A percentile compares a stretch with the other conserved stretches of the same genome.
phyloP scores from a whole-genome alignment of 2,113 vertebrate genomes.

The Ammospiza caudacuta region DNA sequence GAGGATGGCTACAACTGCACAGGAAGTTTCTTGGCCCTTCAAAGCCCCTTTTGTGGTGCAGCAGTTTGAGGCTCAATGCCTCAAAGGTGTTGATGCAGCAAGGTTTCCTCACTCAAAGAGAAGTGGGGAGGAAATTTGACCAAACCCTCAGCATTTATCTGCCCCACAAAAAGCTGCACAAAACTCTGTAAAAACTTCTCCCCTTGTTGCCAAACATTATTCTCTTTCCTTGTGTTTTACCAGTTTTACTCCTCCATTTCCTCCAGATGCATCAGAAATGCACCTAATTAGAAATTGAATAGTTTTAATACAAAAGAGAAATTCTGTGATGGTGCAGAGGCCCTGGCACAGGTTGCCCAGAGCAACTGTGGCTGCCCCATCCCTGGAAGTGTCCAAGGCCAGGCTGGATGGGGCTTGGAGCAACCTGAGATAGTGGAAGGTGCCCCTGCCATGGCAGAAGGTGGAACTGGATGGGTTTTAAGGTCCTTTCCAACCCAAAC shows the following conservation, averaged over 20 bases:
- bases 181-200: not conserved
- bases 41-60: not conserved
- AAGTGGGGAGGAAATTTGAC: not conserved
- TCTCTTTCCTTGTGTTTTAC: not conserved
- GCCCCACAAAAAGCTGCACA: not conserved
- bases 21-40: not conserved
- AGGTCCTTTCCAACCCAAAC: not conserved
- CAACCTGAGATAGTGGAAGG: not conserved
- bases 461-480: not conserved
- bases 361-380: not conserved
- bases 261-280: not conserved
- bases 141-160: not conserved
- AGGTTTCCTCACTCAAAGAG: not conserved
- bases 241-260: not conserved
- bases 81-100: not conserved
- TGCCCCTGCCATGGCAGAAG: not conserved
- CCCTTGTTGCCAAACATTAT: not conserved
- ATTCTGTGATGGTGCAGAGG: not conserved
- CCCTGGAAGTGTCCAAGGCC: not conserved
- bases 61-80: not conserved
- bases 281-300: not conserved
- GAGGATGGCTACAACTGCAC: not conserved
- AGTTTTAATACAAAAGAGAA: not conserved
- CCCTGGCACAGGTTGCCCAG: not conserved
- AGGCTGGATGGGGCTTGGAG: rapidly evolving